Evolutionary conservation across 2,797 vertebrate genomes (phyloP), one percentile per base, ranked within the genome.

Genomic region (Mionectes olivaceus): DNA sequence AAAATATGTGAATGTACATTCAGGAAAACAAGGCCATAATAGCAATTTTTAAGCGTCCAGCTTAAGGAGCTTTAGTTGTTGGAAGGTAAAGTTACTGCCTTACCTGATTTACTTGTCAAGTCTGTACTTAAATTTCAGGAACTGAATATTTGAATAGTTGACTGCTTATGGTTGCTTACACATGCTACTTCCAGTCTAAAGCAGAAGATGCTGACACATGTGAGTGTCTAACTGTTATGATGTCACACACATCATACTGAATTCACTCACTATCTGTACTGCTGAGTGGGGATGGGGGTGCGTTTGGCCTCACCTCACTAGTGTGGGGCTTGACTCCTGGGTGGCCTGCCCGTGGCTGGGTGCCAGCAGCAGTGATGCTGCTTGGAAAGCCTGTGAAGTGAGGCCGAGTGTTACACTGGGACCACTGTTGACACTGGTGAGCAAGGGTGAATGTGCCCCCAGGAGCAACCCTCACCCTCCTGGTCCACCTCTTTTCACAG

Each of bases 281-380:
- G 1, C 0, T 0, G 18, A 1, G 1, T 7, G n/a, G 73, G 37
- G 13, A 32, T 0, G 0, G 44, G 19, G 27, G 0, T 12, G 17
- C 7, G 1, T 27, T 17, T n/a, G 69, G 27, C 13, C 11, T 65
- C 56, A 3, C 0, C 1, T 44, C 23, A 5, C 11, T 10, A 24
- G 13, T 1, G 1, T 7, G 23, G 47, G 35, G 11, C 35, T 61
- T 37, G 28, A 33, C n/a, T 57, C n/a, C 55, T 57, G 22, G 13
- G 23, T 57, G 56, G 56, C 23, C 33, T 59, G 33, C 33, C 56
- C 7, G 4, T 59, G 56, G 33, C 33, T 59, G 22, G n/a, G 33
- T 57, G 23, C n/a, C 56, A 57, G 33, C 15, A 11, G 56, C 56
- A 57, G 9, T 57, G 22, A 33, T 11, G 11, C 33, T 37, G 56